Percentiles rank a stretch among this genome's conserved stretches.
phyloP scores from a whole-genome alignment of 2,888 invertebrate species.

The Dastarcus helophoroides region DNA sequence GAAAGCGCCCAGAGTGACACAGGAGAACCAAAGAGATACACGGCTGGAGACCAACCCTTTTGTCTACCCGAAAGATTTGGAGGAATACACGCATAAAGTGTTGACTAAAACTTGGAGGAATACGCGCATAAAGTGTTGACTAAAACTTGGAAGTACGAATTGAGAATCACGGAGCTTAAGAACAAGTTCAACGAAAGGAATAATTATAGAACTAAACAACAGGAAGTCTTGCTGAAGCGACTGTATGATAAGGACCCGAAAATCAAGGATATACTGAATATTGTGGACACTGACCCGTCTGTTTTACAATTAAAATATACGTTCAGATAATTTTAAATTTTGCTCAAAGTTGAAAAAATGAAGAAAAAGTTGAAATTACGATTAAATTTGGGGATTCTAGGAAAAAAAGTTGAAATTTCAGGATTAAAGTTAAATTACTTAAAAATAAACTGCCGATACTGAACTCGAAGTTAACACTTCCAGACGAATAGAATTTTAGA shows the following conservation, averaged over 20 bases:
- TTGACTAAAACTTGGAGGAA: slow-evolving; percentile 33
- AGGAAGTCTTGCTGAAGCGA: slow-evolving; percentile 43
- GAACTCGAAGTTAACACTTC: too few relatives aligned
- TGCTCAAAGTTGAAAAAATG: too few relatives aligned
- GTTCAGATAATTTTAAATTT: too few relatives aligned
- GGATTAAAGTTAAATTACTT: too few relatives aligned
- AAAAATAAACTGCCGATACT: too few relatives aligned
- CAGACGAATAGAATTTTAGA: too few relatives aligned
- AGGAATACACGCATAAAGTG: slow-evolving; percentile 36
- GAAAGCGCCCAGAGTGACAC: slow-evolving; percentile 20
- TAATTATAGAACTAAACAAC: slow-evolving; percentile 29
- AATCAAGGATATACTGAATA: slow-evolving; percentile 40
- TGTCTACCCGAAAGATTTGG: slow-evolving; percentile 33
- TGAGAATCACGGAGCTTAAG: slow-evolving; percentile 25
- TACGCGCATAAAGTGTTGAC: slow-evolving; percentile 35
- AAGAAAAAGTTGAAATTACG: too few relatives aligned
- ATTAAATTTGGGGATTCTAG: too few relatives aligned
- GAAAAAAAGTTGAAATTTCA: too few relatives aligned
- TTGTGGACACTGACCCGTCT: slow-evolving; percentile 56
- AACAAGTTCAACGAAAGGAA: slow-evolving; percentile 27
- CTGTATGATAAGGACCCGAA: slow-evolving; percentile 46
- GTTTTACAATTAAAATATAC: too few relatives aligned
- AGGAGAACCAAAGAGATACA: slow-evolving; percentile 26
- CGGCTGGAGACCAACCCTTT: slow-evolving; percentile 36
- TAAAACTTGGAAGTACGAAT: slow-evolving; percentile 30